These are phyloP conservation scores for cattle (Bos taurus) DNA, from an alignment of 2,113 vertebrate species.

Conservation along the genomic window DNA sequence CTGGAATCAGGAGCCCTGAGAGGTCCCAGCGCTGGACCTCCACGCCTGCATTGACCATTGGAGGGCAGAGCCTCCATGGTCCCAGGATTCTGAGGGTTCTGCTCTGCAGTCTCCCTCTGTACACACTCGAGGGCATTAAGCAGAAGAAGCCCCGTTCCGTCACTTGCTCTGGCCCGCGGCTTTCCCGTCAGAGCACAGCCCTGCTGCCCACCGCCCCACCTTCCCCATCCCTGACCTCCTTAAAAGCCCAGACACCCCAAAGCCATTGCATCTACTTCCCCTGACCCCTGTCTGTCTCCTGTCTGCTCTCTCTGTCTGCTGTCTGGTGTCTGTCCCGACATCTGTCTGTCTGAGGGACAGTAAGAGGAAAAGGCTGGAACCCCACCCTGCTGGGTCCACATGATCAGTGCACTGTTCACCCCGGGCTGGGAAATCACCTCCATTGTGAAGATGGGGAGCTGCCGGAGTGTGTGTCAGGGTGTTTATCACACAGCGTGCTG, in stretches of 20 bases:
- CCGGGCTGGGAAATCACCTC: slow-evolving; percentile 17
- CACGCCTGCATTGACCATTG: accelerated
- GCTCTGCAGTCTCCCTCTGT: not conserved
- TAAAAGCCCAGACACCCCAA: not conserved
- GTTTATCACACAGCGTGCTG: not conserved
- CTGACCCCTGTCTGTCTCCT: not conserved
- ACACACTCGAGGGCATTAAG: not conserved
- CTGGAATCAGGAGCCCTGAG: not conserved
- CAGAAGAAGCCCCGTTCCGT: not conserved
- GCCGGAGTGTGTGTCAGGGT: accelerated
- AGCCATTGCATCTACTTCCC: not conserved
- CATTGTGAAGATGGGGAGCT: not conserved
- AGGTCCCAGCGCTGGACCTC: not conserved
- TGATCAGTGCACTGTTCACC: not conserved
- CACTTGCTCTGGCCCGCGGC: not conserved
- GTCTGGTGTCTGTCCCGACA: not conserved
- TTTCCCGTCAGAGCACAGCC: not conserved
- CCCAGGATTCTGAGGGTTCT: not conserved
- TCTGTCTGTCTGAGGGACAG: slow-evolving; percentile 49
- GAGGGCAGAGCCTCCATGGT: not conserved
- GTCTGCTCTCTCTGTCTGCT: not conserved
- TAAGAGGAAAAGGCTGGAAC: slow-evolving; percentile 50
- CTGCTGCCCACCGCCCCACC: not conserved
- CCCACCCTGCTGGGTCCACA: slow-evolving; percentile 27
- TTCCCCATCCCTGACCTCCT: not conserved